Percentiles rank a stretch among this genome's conserved stretches.
Conservation (phyloP, 1,140 invertebrate genomes). For the Rhyacophila brunnea region DNA sequence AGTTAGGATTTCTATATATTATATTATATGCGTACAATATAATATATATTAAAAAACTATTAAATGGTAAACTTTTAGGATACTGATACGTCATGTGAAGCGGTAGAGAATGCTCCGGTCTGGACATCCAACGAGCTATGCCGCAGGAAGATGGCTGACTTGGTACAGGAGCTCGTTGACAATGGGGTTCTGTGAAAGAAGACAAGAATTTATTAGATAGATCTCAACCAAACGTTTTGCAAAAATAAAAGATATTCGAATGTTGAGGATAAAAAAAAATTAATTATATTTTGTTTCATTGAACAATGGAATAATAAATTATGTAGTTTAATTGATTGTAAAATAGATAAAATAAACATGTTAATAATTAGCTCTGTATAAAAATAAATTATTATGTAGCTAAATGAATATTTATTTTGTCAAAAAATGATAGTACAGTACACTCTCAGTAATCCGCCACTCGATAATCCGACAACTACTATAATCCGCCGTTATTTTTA, state of each 20-base stretch:
- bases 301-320: background rate
- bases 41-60: no score
- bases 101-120: constrained; percentile 42
- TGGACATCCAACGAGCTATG: constrained; percentile 56
- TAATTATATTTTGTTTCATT: background rate
- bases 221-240: background rate
- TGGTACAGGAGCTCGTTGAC: constrained; percentile 61
- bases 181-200: constrained; percentile 43
- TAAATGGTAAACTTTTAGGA: constrained; percentile 37
- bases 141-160: constrained; percentile 59
- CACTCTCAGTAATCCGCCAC: no score
- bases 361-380: background rate
- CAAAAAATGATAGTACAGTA: no score
- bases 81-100: constrained; percentile 34
- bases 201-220: background rate
- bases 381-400: no score
- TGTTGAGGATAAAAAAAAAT: background rate
- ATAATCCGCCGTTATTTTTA: no score
- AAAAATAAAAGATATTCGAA: background rate
- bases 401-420: no score
- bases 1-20: no score
- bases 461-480: no score
- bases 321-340: background rate
- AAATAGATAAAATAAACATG: background rate
- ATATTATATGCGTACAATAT: no score